phyloP scores from a whole-genome alignment of 2,888 invertebrate species.

The Amiota minor region DNA sequence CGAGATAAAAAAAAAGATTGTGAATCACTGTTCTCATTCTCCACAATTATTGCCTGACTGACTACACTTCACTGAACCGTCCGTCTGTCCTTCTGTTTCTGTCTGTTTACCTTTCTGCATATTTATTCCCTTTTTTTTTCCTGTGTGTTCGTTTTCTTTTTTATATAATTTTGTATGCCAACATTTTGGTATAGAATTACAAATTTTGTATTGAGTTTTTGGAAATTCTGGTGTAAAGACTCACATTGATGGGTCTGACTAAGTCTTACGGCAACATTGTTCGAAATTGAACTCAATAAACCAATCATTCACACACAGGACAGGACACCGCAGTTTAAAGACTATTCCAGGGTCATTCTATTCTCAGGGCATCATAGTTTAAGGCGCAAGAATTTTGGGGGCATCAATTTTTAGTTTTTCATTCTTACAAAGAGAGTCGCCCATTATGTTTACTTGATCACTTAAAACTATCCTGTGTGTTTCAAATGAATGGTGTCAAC shows the following conservation, averaged over 20 bases:
- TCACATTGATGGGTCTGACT: slow-evolving; percentile 24
- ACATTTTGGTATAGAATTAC: slow-evolving; percentile 61
- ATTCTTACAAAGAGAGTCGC: too few relatives aligned
- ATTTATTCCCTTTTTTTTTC: slow-evolving; percentile 7
- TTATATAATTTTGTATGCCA: slow-evolving; percentile 12
- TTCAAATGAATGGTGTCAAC: too few relatives aligned
- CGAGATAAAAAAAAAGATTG: too few relatives aligned
- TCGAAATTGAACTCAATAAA: too few relatives aligned
- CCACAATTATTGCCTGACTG: background rate
- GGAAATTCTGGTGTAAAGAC: slow-evolving; percentile 16
- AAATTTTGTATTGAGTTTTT: slow-evolving; percentile 39
- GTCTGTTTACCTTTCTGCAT: background rate
- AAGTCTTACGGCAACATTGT: background rate
- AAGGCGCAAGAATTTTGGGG: too few relatives aligned
- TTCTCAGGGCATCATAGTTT: too few relatives aligned
- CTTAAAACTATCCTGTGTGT: too few relatives aligned
- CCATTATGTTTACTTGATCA: too few relatives aligned
- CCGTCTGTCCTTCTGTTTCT: slow-evolving; percentile 3
- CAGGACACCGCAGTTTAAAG: too few relatives aligned
- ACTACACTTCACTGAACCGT: background rate
- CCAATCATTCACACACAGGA: too few relatives aligned
- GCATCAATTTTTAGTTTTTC: too few relatives aligned
- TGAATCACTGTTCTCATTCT: background rate
- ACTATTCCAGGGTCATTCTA: too few relatives aligned
- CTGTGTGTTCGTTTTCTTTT: background rate